Evolutionary conservation across 2,797 vertebrate genomes (phyloP).

Genomic region (Micrastur ruficollis): DNA sequence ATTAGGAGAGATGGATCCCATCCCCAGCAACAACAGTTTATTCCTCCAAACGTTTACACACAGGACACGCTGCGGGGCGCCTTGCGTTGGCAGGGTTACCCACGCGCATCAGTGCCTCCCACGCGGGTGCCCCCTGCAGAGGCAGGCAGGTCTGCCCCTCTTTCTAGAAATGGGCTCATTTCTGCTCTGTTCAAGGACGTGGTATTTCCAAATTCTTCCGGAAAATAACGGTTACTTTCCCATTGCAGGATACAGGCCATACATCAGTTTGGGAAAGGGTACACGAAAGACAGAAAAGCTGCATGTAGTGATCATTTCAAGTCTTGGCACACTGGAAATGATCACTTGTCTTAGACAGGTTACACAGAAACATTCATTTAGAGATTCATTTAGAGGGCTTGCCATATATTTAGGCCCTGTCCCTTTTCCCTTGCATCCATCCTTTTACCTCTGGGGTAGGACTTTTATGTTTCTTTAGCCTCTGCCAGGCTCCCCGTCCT

Average conservation of each 20-base stretch:
- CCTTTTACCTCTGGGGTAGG: not conserved
- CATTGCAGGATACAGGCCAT: not conserved
- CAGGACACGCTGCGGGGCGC: fast-evolving
- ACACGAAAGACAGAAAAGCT: not conserved
- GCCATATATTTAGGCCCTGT: not conserved
- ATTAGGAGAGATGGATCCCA: not conserved
- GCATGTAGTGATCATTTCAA: not conserved
- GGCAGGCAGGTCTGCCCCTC: not conserved
- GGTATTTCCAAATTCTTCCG: not conserved
- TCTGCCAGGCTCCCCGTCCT: not conserved
- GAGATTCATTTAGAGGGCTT: not conserved
- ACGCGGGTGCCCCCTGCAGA: fast-evolving
- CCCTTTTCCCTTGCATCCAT: not conserved
- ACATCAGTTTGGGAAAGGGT: not conserved
- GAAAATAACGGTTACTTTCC: not conserved
- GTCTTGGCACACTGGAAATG: not conserved
- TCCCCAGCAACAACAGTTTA: not conserved
- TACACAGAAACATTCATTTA: not conserved
- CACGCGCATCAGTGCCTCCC: not conserved
- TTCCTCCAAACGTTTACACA: fast-evolving
- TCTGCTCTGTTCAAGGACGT: not conserved
- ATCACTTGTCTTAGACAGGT: not conserved
- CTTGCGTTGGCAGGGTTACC: not conserved
- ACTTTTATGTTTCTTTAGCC: not conserved
- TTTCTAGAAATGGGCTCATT: not conserved